Evolutionary conservation across 2,113 vertebrate species (phyloP), one percentile per base, ranked within the genome.

Genomic region (Tragelaphus strepsiceros): DNA sequence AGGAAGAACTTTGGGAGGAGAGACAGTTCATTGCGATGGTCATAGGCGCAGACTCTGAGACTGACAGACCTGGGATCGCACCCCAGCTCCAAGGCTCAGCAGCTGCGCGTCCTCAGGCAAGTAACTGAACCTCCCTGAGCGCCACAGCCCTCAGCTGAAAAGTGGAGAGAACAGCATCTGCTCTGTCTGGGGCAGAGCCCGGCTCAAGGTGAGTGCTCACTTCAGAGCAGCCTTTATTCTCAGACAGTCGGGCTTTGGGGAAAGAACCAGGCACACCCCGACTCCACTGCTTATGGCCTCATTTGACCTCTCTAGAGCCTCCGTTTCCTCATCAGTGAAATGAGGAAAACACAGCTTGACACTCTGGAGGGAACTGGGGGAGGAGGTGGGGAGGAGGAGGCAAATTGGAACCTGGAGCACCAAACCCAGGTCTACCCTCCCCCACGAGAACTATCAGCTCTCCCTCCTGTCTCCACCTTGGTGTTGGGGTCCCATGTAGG

Each of bases 391-490:
- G 17, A 22, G 17, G 49, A 12, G 80, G 30, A 5, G 80, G 17
- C 19, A 35, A 39, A 74, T 8, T 32, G 5, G 62, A 74, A 39
- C 24, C 26, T 17, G n/a, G 26, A 35, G 16, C 6, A 3, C 53
- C 14, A 32, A 84, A 35, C 21, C 22, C 62, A 77, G 43, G 30
- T 26, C 2, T 13, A 17, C 15, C 15, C 2, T 26, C 13, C 21
- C 0, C 22, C 4, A 14, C 0, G 0, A 24, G 5, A 13, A 9
- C 39, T 15, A 24, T 8, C 21, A 26, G 22, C 14, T n/a, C 62
- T 64, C 14, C 10, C 28, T 6, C 32, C 3, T 3, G 0, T 53
- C 9, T 12, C 49, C 35, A 43, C 19, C 30, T 39, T 58, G 51
- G 59, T 46, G n/a, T 56, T 84, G 19, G 61, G 49, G n/a, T 11